Evolutionary conservation across 2,113 vertebrate species (phyloP), one percentile per base, ranked within the genome.

Genomic region (Trichomycterus rosablanca): DNA sequence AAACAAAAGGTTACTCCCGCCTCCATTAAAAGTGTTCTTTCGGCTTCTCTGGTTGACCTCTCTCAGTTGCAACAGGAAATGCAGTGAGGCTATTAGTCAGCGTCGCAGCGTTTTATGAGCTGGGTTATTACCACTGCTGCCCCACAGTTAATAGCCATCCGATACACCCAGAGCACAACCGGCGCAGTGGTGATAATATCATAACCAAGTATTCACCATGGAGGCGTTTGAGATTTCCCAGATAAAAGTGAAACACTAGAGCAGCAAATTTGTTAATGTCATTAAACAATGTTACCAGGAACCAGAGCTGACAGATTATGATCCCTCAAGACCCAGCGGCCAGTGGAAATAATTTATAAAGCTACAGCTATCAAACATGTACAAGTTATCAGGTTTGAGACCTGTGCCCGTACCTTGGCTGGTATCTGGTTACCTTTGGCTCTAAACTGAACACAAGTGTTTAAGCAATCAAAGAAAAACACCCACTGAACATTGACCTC

Each of bases 261-360:
- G 89, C 88, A 80, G 81, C 89, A 91, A 93, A 91, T 93, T 89
- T 92, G 93, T 93, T 98, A 97, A 98, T 97, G 93, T 91, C 91
- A 90, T 94, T 93, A 95, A 93, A 89, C 87, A 88, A 94, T 93
- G 92, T 94, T 93, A 96, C 86, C 89, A 88, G 80, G 89, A 94
- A 90, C 91, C 89, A 78, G 89, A 93, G 87, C 86, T 85, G 92
- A 89, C 89, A 91, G 87, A 90, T 90, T 86, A 88, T 68, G 88
- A 93, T 94, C 79, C 92, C 91, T 83, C 65, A 71, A 86, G 90
- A 90, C 84, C 84, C 74, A 77, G 46, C 18, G 64, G 81, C 83
- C 90, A 91, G 90, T 93, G 90, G 90, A 92, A 95, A 93, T 96
- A 91, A 97, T 97, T 97, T 91, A 95, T 92, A 92, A 92, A 90